phyloP scores from a whole-genome alignment of 2,888 invertebrate genomes.

The Crocallis elinguaria region DNA sequence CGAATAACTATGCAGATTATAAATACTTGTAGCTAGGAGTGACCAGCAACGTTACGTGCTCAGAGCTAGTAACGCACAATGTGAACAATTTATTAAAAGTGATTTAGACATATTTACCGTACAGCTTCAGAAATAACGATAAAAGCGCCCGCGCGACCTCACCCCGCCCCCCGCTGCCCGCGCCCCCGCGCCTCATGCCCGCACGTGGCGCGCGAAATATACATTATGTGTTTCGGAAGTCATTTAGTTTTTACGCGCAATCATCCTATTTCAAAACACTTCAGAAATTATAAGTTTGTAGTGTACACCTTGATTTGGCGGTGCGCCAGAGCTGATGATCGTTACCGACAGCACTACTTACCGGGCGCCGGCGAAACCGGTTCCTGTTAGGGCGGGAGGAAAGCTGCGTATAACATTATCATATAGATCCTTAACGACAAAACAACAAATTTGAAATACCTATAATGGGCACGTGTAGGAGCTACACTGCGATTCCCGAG shows the following conservation, averaged over 20 bases:
- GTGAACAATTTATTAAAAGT: no score
- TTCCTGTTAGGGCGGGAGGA: no score
- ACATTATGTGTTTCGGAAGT: slow-evolving; percentile 25
- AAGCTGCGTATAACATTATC: no score
- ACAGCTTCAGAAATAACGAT: not conserved
- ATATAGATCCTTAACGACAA: no score
- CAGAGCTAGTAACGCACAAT: no score
- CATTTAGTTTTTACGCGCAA: slow-evolving; percentile 5
- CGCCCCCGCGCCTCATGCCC: not conserved
- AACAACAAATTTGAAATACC: not conserved
- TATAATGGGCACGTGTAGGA: not conserved
- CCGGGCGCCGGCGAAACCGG: no score
- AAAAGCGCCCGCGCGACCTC: not conserved
- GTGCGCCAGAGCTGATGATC: not conserved
- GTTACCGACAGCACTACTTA: no score
- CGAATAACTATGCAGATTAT: no score
- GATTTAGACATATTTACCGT: no score
- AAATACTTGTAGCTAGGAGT: no score
- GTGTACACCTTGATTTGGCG: not conserved
- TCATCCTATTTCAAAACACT: slow-evolving; percentile 17
- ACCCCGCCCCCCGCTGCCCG: not conserved
- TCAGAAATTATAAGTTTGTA: not conserved
- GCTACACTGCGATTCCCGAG: not conserved
- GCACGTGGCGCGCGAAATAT: not conserved
- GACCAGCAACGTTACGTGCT: no score